Percentiles rank a stretch among this genome's conserved stretches.
Conservation (phyloP, 2,888 invertebrate species). For the Callosobruchus maculatus region DNA sequence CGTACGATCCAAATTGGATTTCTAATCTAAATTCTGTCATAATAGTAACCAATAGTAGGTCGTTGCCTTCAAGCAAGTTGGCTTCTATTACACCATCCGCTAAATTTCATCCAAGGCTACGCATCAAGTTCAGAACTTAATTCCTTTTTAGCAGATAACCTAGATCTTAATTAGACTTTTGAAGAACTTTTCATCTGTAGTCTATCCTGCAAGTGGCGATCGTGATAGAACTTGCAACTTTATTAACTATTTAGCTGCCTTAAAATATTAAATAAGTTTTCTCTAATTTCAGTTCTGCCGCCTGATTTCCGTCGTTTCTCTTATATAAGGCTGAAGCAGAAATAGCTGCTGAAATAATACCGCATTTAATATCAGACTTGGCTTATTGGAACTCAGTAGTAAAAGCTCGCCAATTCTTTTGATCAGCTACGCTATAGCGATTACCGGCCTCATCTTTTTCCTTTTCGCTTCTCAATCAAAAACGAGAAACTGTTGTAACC, state of each 20-base stretch:
- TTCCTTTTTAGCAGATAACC: not conserved
- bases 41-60: not conserved
- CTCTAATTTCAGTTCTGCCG: not conserved
- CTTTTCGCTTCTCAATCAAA: not conserved
- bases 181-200: not conserved
- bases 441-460: not conserved
- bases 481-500: not conserved
- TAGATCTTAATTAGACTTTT: not conserved
- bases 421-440: not conserved
- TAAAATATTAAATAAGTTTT: not conserved
- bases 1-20: too few species aligned
- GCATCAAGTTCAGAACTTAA: not conserved
- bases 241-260: not conserved
- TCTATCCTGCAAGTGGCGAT: not conserved
- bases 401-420: not conserved
- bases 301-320: not conserved
- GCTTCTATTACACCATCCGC: not conserved
- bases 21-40: too few species aligned
- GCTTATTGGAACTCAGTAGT: not conserved
- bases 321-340: not conserved
- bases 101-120: not conserved
- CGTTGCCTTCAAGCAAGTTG: not conserved
- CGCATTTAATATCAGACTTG: not conserved
- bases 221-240: not conserved
- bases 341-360: not conserved